phyloP scores from a whole-genome alignment of 2,113 vertebrate genomes.

The Lathamus discolor region DNA sequence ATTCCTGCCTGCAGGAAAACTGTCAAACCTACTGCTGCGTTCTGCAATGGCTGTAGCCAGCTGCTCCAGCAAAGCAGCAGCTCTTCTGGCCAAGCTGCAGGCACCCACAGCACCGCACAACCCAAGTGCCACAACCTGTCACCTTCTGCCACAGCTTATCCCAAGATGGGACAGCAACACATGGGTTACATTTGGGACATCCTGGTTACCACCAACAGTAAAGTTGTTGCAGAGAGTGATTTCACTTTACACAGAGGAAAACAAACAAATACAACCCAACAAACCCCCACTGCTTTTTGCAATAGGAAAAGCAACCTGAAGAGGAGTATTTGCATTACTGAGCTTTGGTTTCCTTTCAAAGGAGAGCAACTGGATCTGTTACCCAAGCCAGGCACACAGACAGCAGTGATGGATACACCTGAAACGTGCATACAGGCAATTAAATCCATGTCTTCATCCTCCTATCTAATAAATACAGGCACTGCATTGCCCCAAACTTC shows the following conservation, averaged over 20 bases:
- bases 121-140: accelerated
- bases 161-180: background rate
- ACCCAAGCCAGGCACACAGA: background rate
- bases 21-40: background rate
- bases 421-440: background rate
- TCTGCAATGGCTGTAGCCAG: background rate
- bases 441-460: background rate
- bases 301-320: background rate
- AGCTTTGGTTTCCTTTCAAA: background rate
- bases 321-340: background rate
- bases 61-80: background rate
- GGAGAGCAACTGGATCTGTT: background rate
- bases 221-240: background rate
- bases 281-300: background rate
- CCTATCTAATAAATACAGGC: background rate
- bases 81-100: background rate
- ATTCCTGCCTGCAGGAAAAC: background rate
- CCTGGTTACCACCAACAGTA: background rate
- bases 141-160: background rate
- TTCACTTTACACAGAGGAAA: background rate
- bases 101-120: background rate
- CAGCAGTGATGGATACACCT: background rate
- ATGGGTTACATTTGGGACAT: accelerated
- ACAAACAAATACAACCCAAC: background rate
- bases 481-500: background rate